A percentile compares a stretch with the other conserved stretches of the same genome.
phyloP scores from a whole-genome alignment of 1,140 invertebrate species.

The Propsilocerus akamusi region DNA sequence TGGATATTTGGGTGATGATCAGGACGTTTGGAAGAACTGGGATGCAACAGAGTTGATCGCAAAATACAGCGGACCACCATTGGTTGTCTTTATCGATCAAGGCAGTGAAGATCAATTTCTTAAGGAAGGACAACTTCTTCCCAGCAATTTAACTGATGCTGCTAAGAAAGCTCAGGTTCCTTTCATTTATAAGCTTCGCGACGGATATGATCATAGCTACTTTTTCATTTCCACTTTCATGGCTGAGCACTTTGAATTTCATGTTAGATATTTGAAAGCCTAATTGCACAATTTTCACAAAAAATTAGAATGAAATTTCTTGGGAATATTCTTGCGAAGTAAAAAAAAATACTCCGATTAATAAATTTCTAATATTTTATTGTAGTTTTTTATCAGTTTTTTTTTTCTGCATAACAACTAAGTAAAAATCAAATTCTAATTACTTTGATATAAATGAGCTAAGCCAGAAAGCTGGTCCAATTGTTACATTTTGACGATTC shows the following conservation, averaged over 20 bases:
- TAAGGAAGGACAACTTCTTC: conserved; percentile 54
- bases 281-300: too few species aligned
- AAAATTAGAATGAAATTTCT: too few species aligned
- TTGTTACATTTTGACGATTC: too few species aligned
- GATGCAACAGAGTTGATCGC: conserved; percentile 74
- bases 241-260: conserved; percentile 82
- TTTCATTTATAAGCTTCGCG: conserved; percentile 55
- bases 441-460: too few species aligned
- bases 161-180: conserved; percentile 50
- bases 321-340: too few species aligned
- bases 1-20: conserved; percentile 67
- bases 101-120: conserved; percentile 73
- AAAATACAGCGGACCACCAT: conserved; percentile 64
- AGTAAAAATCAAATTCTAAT: too few species aligned
- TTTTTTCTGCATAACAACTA: too few species aligned
- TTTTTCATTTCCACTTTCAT: conserved; percentile 90
- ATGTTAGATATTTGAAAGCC: conserved; percentile 48
- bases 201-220: conserved; percentile 93
- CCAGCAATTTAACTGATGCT: conserved; percentile 61
- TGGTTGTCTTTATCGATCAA: conserved; percentile 83
- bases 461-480: too few species aligned
- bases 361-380: too few species aligned
- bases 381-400: too few species aligned
- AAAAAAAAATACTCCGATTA: too few species aligned
- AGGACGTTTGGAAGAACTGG: conserved; percentile 58